phyloP scores from a whole-genome alignment of 2,113 vertebrate species.

The Vanacampus margaritifer region DNA sequence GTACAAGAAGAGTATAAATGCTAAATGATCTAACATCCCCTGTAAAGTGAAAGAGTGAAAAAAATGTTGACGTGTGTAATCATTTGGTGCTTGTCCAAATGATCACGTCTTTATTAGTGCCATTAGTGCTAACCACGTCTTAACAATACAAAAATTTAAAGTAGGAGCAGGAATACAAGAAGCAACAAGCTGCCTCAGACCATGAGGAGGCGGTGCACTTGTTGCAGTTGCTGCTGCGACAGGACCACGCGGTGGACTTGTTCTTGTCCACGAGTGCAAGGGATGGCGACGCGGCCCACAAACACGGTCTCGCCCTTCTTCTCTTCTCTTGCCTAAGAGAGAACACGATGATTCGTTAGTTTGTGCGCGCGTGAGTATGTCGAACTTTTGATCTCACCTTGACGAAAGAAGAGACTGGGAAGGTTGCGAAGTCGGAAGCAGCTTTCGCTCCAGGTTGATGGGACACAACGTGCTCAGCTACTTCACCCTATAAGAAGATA shows the following conservation, averaged over 20 bases:
- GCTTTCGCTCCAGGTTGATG: constrained; percentile 80
- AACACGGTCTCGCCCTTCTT: constrained; percentile 74
- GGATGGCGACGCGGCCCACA: constrained; percentile 82
- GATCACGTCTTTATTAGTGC: neutral
- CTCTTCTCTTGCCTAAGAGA: constrained; percentile 79
- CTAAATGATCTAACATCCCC: neutral
- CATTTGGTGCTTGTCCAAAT: constrained; percentile 1
- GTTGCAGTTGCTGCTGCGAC: constrained; percentile 80
- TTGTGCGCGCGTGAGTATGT: neutral
- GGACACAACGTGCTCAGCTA: constrained; percentile 79
- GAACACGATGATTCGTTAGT: neutral
- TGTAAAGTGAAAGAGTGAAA: neutral
- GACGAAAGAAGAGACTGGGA: constrained; percentile 82
- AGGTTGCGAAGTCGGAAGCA: constrained; percentile 82
- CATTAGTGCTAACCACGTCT: constrained; percentile 29
- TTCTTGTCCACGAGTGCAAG: constrained; percentile 80
- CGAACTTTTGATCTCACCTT: constrained; percentile 70
- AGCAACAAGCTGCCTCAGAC: constrained; percentile 34
- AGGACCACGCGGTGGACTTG: constrained; percentile 82
- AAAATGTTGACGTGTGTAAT: neutral
- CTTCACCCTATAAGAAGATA: constrained; percentile 76
- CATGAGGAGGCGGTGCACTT: constrained; percentile 80
- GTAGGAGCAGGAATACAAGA: constrained; percentile 2
- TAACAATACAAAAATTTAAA: constrained; percentile 16
- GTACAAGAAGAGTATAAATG: constrained; percentile 21